Evolutionary conservation across 2,888 invertebrate genomes (phyloP), one percentile per base, ranked within the genome.

Genomic region (Dermolepida albohirtum): DNA sequence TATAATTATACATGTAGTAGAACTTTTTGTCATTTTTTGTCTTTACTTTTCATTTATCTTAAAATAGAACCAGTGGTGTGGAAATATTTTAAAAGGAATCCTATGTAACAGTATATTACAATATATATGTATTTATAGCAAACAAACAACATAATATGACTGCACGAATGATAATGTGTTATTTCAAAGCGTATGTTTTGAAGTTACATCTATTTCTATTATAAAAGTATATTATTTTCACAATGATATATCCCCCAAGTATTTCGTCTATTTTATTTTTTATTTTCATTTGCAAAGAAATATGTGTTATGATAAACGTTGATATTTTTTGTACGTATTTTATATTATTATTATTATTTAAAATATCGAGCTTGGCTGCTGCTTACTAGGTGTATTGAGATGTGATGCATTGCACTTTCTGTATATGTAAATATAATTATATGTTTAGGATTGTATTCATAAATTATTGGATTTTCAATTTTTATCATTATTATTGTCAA

Each of bases 331-430:
- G 76, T 75, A 74, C 76, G 78, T 78, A 77, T 78, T 76, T 76
- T 75, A 74, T 70, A 72, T 77, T 79, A 78, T 76, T 76, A 75
- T 78, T 79, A 77, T 75, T 79, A 78, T 75, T 76, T 70, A 66
- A 34, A 67, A 68, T 62, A 62, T 62, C 43, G 64, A 72, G 74
- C 74, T 76, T 75, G 72, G 74, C 74, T 74, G 80, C 80, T 81
- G 59, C 59, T 62, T 62, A 62, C 47, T 81, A 80, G 80, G 80
- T 81, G 80, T 81, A 80, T 79, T 81, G 81, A 74, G 70, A 78
- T 79, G 79, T 81, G 80, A 80, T 79, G 79, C 79, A 76, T 76
- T 79, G 79, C 80, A 80, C 81, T 79, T 76, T 77, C 67, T 78
- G 74, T 80, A 77, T 80, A 78, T 77, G 78, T 79, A 79, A 71